A percentile compares a stretch with the other conserved stretches of the same genome.
Evolutionary conservation across 2,797 vertebrate genomes (phyloP).

Genomic region (Galagoides demidoff): DNA sequence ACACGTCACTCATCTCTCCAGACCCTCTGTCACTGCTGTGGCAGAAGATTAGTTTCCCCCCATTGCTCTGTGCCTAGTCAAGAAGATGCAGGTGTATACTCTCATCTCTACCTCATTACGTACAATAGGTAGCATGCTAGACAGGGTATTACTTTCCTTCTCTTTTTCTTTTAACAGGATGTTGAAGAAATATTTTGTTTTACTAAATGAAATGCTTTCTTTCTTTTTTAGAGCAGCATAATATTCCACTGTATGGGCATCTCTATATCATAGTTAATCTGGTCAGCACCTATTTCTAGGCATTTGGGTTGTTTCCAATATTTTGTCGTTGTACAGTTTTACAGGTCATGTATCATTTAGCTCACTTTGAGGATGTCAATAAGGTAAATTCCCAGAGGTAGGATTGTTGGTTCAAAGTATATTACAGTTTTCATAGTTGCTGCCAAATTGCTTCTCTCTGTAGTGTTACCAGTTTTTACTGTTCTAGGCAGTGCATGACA

Average conservation of each 20-base stretch:
- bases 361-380: background rate
- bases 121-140: background rate
- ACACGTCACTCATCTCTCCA: background rate
- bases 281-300: too few species aligned
- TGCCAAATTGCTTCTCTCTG: background rate
- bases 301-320: too few species aligned
- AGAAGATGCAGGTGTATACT: background rate
- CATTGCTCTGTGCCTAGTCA: background rate
- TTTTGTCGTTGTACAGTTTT: background rate
- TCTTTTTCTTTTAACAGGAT: background rate
- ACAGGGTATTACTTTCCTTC: background rate
- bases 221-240: too few species aligned
- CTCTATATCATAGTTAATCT: too few species aligned
- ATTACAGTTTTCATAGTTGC: background rate
- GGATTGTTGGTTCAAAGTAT: background rate
- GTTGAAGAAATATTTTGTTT: background rate
- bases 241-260: too few species aligned
- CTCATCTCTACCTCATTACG: background rate
- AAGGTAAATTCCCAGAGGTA: background rate
- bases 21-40: background rate
- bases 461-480: background rate
- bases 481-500: background rate
- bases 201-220: background rate
- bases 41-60: background rate
- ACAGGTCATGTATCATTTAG: background rate